Base-by-base conservation (phyloP, 2,113 vertebrate species). In the Calyptomena viridis region DNA sequence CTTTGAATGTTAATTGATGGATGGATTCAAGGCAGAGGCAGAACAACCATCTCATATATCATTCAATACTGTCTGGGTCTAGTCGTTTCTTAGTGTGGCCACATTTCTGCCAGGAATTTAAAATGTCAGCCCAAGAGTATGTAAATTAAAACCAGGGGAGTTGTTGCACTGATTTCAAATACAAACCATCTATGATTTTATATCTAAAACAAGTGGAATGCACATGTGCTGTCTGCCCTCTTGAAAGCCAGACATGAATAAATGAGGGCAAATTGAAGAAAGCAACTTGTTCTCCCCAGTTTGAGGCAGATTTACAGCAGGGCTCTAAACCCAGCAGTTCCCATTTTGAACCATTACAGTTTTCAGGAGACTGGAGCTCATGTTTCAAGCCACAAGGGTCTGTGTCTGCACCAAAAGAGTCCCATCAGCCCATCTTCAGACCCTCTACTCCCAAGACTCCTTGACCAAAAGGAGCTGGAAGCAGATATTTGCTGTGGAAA, bases 11-110 rank as follows among this genome's bases (percentile, higher is more conserved):
- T 96, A 98, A 97, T 97, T 97, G 96, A 97, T 96, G 76, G 86
- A 97, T 97, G 93, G 96, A 94, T 92, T 94, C 89, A 91, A 97
- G 94, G 87, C 86, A 96, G 91, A 96, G 91, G 95, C 96, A 97
- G 69, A 96, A 95, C 89, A 97, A 96, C 85, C 94, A 89, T 96
- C 89, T 97, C 93, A 93, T 97, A 92, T 96, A 96, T 97, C 97
- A 98, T 97, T 97, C 96, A 97, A 81, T 94, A 96, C 97, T 95
- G 93, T 94, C 95, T 96, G 89, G 77, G 87, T 94, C 91, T 96
- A 93, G 84, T 35, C 40, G 4, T 90, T 97, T 97, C 96, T 96
- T 80, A 96, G 77, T 69, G 96, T 83, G 92, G 81, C 72, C 95
- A 87, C 58, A 94, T 94, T 95, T 96, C 94, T 97, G 90, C 96